These are phyloP conservation scores for Popillia japonica DNA, from an alignment of 1,140 invertebrate genomes.

Conservation along the genomic window DNA sequence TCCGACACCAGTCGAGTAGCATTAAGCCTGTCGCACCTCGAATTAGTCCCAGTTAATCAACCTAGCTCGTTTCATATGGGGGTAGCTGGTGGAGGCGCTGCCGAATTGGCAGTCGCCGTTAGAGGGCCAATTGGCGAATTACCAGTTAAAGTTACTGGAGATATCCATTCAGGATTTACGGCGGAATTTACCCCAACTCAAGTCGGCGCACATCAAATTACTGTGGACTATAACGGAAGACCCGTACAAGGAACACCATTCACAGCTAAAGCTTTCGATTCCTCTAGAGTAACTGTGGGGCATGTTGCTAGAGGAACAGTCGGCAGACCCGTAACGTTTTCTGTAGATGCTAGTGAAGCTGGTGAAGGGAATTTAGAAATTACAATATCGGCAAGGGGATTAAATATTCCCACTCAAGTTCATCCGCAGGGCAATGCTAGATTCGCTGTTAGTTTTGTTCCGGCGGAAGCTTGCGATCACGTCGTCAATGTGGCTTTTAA, in stretches of 20 bases:
- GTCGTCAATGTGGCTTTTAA: slow-evolving; percentile 97
- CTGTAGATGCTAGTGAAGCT: slow-evolving; percentile 94
- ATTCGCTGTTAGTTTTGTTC: slow-evolving; percentile 96
- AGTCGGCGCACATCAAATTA: slow-evolving; percentile 88
- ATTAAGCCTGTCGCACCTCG: slow-evolving; percentile 79
- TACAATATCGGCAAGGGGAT: slow-evolving; percentile 90
- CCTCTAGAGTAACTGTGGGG: slow-evolving; percentile 85
- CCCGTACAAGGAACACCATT: slow-evolving; percentile 90
- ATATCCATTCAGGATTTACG: slow-evolving; percentile 84
- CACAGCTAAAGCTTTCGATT: slow-evolving; percentile 92
- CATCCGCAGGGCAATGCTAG: slow-evolving; percentile 88
- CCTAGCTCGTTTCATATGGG: slow-evolving; percentile 88
- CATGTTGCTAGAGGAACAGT: slow-evolving; percentile 82
- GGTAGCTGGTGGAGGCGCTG: slow-evolving; percentile 84
- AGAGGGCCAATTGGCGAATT: slow-evolving; percentile 80
- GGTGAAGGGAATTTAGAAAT: slow-evolving; percentile 99
- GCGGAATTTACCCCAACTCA: slow-evolving; percentile 90
- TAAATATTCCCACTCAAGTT: slow-evolving; percentile 97
- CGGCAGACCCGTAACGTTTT: slow-evolving; percentile 89
- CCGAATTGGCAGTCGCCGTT: slow-evolving; percentile 88
- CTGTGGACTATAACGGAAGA: slow-evolving; percentile 85
- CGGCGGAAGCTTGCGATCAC: slow-evolving; percentile 92
- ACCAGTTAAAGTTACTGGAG: slow-evolving; percentile 89
- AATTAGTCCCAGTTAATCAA: slow-evolving; percentile 88
- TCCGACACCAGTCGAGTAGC: slow-evolving; percentile 82